Evolutionary conservation across 1,140 invertebrate genomes (phyloP), one percentile per base, ranked within the genome.

Genomic region (Ylistrum balloti): DNA sequence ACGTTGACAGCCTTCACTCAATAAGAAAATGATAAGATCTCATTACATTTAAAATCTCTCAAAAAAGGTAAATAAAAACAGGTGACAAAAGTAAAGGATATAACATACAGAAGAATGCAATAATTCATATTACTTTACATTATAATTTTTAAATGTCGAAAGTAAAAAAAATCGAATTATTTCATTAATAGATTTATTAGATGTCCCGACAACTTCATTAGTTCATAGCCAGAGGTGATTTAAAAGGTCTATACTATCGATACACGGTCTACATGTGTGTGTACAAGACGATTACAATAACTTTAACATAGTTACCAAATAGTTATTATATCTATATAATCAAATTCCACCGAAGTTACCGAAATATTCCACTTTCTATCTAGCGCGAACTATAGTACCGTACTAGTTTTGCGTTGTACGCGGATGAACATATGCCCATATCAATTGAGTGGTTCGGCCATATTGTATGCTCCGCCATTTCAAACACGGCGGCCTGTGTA

Each of bases 391-490:
- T 90, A 90, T 32, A 86, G 17, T 86, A 74, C 33, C 86, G 88
- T 32, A 93, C 89, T 92, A 91, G 88, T 91, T 93, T 88, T 88
- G 48, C 34, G 56, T 74, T 88, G 88, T 89, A 89, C 86, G 94
- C 94, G 95, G 92, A 94, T 90, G 92, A 92, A 93, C 88, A 93
- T 93, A 91, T 94, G 92, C 92, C 89, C 85, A 90, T 90, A 91
- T 91, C 91, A 92, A 91, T 90, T 93, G 94, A 91, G 95, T 94
- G 90, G 92, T 94, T 92, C 93, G 95, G 94, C 93, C 94, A 94
- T 94, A 95, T 95, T 95, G 95, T 95, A 93, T 94, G 93, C 91
- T 95, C 95, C 95, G 95, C 95, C 95, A 95, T 95, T 95, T 94
- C 93, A 95, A 94, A 93, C 91, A 92, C 92, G 91, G 93, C 92